Evolutionary conservation across 2,113 vertebrate species (phyloP), one percentile per base, ranked within the genome.

Genomic region (Calyptommatus sinebrachiatus): DNA sequence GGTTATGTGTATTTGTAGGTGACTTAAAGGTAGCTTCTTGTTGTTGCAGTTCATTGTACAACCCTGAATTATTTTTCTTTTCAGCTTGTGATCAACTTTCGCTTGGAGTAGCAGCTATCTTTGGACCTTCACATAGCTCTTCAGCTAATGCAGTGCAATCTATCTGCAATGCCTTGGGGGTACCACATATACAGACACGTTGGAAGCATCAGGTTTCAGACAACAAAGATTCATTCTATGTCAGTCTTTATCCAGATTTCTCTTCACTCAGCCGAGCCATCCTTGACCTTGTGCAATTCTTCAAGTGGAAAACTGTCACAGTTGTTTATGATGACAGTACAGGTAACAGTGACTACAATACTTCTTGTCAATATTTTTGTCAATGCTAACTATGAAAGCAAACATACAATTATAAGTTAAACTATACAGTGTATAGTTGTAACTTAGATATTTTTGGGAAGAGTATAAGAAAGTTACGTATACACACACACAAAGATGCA

Each of bases 131-230:
- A 2, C 98, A 99, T 90, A 99, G 98, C 90, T 99, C 98, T n/a
- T 99, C 98, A 1, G 98, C 98, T 46, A 99, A 99, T 0, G 98
- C 98, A 0, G 98, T 99, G 71, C 98, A 99, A 93, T 99, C 98
- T 88, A 99, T 99, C 93, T 99, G 98, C 90, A 99, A 99, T 2
- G 98, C 98, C 5, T 87, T 99, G 83, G 98, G 98, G 20, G 98
- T 99, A 81, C 98, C 98, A 53, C 98, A 99, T 86, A 99, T 99
- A 89, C 98, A 99, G 95, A 99, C 98, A 61, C 98, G 97, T 88
- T 99, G 98, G 98, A 99, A 99, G 92, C 98, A 99, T 93, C 98
- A 99, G 86, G 97, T 99, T 73, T 99, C 98, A 7, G 98, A 99
- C 96, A 99, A 99, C 95, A 97, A 97, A 87, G 98, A 99, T 73